phyloP scores from a whole-genome alignment of 1,140 invertebrate genomes.

The Anthonomus grandis region DNA sequence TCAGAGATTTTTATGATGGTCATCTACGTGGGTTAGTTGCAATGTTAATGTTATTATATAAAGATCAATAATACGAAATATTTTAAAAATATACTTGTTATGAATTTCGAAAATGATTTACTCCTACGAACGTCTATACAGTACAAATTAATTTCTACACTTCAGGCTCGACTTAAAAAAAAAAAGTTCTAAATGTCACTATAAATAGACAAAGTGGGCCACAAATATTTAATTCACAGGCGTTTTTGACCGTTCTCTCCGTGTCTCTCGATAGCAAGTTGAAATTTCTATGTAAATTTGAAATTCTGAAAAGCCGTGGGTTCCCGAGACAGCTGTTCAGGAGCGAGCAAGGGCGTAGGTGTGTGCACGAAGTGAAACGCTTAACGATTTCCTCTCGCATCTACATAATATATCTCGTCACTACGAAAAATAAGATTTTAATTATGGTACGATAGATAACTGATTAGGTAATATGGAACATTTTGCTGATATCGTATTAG shows the following conservation, averaged over 20 bases:
- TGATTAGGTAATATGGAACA: no score
- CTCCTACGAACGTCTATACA: no score
- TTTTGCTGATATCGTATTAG: no score
- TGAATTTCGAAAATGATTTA: no score
- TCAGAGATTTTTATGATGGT: no score
- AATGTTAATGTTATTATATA: no score
- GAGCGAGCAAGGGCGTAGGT: slow-evolving; percentile 4
- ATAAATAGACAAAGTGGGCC: slow-evolving; percentile 24
- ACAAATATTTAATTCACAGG: slow-evolving; percentile 23
- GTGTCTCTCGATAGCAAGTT: slow-evolving; percentile 10
- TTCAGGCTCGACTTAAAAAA: no score
- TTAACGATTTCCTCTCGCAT: slow-evolving; percentile 20
- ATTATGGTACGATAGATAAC: no score
- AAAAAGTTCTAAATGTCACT: not conserved
- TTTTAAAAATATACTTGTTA: no score
- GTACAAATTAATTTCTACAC: no score
- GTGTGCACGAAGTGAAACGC: slow-evolving; percentile 20
- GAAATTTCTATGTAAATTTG: slow-evolving; percentile 26
- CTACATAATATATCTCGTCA: not conserved
- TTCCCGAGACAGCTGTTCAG: slow-evolving; percentile 24
- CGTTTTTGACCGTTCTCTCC: slow-evolving; percentile 19
- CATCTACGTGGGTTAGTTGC: no score
- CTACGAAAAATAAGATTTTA: not conserved
- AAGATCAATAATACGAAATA: no score
- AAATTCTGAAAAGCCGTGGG: slow-evolving; percentile 24